Evolutionary conservation across 1,140 invertebrate genomes (phyloP).

Genomic region (Atta cephalotes): DNA sequence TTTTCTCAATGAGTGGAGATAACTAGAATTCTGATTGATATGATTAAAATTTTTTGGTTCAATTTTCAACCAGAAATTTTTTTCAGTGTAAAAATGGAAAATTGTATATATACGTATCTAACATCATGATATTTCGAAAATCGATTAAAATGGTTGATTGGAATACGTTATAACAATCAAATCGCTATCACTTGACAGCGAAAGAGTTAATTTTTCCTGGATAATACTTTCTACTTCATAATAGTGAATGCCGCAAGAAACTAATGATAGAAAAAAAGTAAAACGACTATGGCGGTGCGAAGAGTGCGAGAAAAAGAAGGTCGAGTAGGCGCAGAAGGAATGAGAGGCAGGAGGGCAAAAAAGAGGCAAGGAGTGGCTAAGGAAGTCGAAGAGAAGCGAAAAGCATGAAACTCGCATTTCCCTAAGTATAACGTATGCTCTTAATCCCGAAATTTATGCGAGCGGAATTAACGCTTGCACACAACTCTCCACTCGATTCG

Average conservation of each 20-base stretch:
- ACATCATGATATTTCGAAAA: constrained; percentile 4
- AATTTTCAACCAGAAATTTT: too few species aligned
- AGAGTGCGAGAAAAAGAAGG: constrained; percentile 33
- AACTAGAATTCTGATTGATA: too few species aligned
- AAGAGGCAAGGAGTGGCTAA: constrained; percentile 17
- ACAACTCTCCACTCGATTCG: constrained; percentile 65
- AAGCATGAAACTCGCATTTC: constrained; percentile 80
- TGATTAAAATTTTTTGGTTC: too few species aligned
- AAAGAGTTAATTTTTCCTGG: constrained; percentile 22
- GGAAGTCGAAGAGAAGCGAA: constrained; percentile 65
- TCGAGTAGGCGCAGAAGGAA: not conserved
- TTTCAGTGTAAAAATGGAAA: not conserved
- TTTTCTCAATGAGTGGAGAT: too few species aligned
- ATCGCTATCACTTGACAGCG: constrained; percentile 8
- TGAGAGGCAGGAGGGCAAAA: not conserved
- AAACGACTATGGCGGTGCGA: constrained; percentile 35
- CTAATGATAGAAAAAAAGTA: constrained; percentile 41
- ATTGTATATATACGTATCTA: not conserved
- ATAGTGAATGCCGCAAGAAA: not conserved
- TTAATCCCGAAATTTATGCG: constrained; percentile 82
- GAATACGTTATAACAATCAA: constrained; percentile 1
- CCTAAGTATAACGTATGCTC: constrained; percentile 83
- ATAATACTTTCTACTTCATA: constrained; percentile 39
- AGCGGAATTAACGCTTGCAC: constrained; percentile 80
- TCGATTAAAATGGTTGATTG: constrained; percentile 5